These are phyloP conservation scores for Osedax frankpressi DNA, from an alignment of 2,888 invertebrate species.

Conservation along the genomic window DNA sequence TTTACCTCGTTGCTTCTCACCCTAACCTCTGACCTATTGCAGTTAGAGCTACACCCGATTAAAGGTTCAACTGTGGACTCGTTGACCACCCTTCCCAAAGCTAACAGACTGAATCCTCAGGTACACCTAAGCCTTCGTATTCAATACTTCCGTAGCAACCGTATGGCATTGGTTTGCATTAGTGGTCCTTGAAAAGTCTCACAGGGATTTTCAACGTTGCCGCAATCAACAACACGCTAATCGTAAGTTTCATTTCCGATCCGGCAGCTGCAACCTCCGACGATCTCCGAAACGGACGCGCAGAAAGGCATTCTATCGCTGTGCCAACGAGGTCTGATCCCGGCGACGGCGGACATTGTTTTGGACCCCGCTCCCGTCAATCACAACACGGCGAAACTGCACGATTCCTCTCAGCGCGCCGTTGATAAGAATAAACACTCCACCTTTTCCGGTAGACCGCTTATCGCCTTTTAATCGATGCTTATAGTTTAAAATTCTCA, in stretches of 20 bases:
- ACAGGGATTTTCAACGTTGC: neutral
- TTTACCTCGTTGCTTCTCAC: neutral
- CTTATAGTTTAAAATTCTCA: too few species aligned
- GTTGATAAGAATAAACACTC: neutral
- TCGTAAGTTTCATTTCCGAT: neutral
- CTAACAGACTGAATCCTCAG: slow-evolving; percentile 42
- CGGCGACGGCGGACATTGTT: slow-evolving; percentile 42
- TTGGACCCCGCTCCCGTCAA: slow-evolving; percentile 44
- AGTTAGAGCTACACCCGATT: neutral
- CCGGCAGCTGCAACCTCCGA: slow-evolving; percentile 39
- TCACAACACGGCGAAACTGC: slow-evolving; percentile 33
- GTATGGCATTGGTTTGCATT: neutral
- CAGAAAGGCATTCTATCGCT: slow-evolving; percentile 42
- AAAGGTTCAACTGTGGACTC: slow-evolving; percentile 39
- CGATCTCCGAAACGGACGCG: slow-evolving; percentile 43
- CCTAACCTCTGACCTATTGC: neutral
- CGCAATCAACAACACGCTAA: too few species aligned
- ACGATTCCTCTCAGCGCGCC: slow-evolving; percentile 33
- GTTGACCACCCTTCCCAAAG: slow-evolving; percentile 39
- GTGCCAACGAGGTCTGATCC: slow-evolving; percentile 44
- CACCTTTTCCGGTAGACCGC: too few species aligned
- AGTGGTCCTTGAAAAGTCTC: neutral
- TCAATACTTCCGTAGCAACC: too few species aligned
- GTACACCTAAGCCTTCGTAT: too few species aligned
- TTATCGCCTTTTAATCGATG: too few species aligned